Evolutionary conservation across 2,797 vertebrate genomes (phyloP).

Genomic region (Anguilla obscura): DNA sequence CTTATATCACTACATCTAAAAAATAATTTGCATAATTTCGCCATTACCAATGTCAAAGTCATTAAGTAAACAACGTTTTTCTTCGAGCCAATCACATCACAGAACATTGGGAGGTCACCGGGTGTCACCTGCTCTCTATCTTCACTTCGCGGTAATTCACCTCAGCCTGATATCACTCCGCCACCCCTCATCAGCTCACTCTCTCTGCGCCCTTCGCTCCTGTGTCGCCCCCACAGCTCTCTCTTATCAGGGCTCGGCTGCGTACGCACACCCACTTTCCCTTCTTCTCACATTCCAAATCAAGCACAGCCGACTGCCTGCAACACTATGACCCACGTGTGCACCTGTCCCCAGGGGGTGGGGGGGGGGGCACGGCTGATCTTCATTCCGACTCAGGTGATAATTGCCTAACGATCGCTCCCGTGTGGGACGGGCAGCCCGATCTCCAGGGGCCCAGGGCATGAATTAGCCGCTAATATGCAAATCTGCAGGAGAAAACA

Average conservation of each 20-base stretch:
- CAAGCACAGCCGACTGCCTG: background rate
- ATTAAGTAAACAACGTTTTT: too few species aligned
- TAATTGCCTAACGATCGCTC: background rate
- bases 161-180: background rate
- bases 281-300: background rate
- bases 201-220: background rate
- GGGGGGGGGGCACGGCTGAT: background rate
- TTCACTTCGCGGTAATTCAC: background rate
- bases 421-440: background rate
- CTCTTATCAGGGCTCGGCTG: background rate
- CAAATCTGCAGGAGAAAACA: background rate
- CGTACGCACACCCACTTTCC: background rate
- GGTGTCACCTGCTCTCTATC: too few species aligned
- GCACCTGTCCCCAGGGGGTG: background rate
- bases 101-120: background rate
- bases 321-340: background rate
- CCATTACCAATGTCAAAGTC: background rate
- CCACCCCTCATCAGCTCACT: background rate
- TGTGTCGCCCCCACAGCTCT: background rate
- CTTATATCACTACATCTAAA: background rate
- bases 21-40: background rate
- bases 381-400: slow-evolving; percentile 3
- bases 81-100: background rate
- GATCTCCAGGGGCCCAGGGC: background rate
- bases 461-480: background rate